Conservation (phyloP, 1,140 invertebrate genomes). For the Macrotrachela quadricornifera region DNA sequence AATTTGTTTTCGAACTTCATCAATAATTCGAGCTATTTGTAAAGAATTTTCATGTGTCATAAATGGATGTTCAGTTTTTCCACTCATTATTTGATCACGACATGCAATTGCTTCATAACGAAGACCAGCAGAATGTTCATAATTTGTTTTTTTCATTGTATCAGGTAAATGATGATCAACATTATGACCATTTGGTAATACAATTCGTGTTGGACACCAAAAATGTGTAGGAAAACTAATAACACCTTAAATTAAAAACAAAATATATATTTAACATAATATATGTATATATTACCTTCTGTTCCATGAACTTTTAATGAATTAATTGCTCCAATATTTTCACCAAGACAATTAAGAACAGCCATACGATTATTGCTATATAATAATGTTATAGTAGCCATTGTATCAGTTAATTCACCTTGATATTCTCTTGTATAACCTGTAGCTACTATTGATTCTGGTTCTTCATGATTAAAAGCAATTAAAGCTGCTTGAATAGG, state of each 20-base stretch:
- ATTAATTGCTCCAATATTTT: constrained; percentile 35
- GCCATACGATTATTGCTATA: constrained; percentile 43
- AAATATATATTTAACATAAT: too few species aligned
- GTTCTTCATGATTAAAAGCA: constrained; percentile 42
- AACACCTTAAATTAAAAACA: not conserved
- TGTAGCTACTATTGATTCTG: constrained; percentile 38
- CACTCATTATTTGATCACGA: constrained; percentile 5
- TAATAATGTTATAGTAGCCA: constrained; percentile 39
- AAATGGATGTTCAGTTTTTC: constrained; percentile 37
- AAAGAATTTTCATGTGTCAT: constrained; percentile 40
- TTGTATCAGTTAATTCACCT: constrained; percentile 34
- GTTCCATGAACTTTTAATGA: constrained; percentile 45
- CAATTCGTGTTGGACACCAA: constrained; percentile 13
- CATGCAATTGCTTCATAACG: constrained; percentile 1
- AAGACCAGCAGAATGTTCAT: constrained; percentile 1
- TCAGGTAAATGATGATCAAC: not conserved
- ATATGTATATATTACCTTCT: constrained; percentile 38
- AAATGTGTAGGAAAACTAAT: constrained; percentile 22
- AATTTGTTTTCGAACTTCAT: constrained; percentile 40
- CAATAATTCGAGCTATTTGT: constrained; percentile 41
- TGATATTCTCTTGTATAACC: constrained; percentile 44
- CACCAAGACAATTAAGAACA: constrained; percentile 36
- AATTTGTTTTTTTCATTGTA: not conserved
- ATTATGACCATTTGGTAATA: not conserved
- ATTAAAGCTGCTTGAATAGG: constrained; percentile 48